Conservation (phyloP, 2,888 invertebrate genomes). For the Limnephilus lunatus region DNA sequence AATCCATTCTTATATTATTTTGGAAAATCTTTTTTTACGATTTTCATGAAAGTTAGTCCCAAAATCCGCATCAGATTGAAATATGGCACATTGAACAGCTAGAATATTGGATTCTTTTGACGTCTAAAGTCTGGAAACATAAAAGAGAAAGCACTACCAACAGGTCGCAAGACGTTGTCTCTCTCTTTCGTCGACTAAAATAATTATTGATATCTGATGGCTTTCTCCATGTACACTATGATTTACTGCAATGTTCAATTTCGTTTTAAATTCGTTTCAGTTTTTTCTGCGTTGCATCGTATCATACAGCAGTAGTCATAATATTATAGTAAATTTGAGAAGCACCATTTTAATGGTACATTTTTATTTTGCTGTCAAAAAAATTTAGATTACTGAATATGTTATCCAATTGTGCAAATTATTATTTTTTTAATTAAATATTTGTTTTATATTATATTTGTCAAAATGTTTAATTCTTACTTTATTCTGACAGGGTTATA, state of each 20-base stretch:
- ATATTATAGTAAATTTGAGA: not conserved
- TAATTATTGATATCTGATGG: not conserved
- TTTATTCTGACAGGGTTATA: not conserved
- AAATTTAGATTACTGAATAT: too few relatives aligned
- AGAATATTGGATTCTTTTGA: too few relatives aligned
- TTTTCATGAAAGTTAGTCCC: not conserved
- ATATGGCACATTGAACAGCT: not conserved
- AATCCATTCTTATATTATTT: too few relatives aligned
- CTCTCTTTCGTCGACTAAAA: not conserved
- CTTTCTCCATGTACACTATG: not conserved
- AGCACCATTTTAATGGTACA: not conserved
- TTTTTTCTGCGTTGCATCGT: not conserved
- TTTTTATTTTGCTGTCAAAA: not conserved
- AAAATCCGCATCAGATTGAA: not conserved
- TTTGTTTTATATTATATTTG: too few relatives aligned
- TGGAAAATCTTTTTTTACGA: too few relatives aligned
- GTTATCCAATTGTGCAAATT: too few relatives aligned
- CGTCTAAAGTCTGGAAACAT: too few relatives aligned
- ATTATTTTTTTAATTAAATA: too few relatives aligned
- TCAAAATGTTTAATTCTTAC: not conserved
- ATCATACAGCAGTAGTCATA: not conserved
- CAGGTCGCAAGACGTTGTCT: not conserved
- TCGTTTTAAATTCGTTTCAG: not conserved
- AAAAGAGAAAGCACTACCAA: not conserved
- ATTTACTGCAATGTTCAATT: not conserved